Conservation (phyloP, 2,797 vertebrate species). For the Helicolenus hilgendorfi region DNA sequence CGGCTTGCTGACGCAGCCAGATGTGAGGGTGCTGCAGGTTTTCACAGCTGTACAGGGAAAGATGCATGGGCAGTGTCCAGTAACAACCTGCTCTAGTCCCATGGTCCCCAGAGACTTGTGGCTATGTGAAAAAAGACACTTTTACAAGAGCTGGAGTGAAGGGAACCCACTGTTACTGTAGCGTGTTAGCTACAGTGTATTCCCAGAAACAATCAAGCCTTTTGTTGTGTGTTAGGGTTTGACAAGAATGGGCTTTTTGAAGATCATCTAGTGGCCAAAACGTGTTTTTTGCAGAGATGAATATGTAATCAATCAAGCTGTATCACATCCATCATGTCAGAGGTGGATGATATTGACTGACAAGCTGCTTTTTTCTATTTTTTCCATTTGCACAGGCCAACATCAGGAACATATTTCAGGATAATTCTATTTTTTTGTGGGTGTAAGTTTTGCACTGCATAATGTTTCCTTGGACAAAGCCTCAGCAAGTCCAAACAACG, state of each 20-base stretch:
- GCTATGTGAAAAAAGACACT: conserved; percentile 8
- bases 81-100: conserved; percentile 63
- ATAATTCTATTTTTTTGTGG: neutral
- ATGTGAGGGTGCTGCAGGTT: conserved; percentile 66
- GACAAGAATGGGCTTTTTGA: neutral
- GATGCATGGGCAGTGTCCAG: conserved; percentile 64
- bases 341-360: neutral
- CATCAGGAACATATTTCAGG: neutral
- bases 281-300: neutral
- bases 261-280: neutral
- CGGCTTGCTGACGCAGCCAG: conserved; percentile 43
- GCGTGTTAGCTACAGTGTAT: neutral
- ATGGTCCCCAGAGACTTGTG: neutral
- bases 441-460: neutral
- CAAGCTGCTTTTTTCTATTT: neutral
- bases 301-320: neutral
- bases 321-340: neutral
- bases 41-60: conserved; percentile 70
- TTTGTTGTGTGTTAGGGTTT: neutral
- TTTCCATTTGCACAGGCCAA: neutral
- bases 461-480: neutral
- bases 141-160: conserved; percentile 7
- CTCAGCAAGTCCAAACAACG: neutral
- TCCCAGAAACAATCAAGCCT: neutral
- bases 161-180: conserved; percentile 15